These are phyloP conservation scores for Brachypalpus laphriformis DNA, from an alignment of 2,888 invertebrate genomes.

Conservation along the genomic window DNA sequence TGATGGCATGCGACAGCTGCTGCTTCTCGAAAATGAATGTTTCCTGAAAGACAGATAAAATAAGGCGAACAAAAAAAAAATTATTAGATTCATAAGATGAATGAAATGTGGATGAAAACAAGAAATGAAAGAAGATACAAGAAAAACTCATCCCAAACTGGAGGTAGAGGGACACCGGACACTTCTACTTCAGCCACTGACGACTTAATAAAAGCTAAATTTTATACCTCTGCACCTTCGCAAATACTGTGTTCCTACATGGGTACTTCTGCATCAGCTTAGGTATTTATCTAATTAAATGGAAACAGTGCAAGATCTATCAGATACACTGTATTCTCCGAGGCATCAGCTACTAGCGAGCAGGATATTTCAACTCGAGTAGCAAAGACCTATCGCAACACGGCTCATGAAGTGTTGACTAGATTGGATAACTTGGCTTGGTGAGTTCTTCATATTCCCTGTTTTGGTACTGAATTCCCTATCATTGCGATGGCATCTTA, in stretches of 20 bases:
- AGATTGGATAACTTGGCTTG: conserved; percentile 15
- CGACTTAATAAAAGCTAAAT: conserved; percentile 73
- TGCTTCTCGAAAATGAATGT: conserved; percentile 55
- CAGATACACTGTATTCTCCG: conserved; percentile 53
- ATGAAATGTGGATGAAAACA: conserved; percentile 60
- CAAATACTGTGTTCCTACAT: conserved; percentile 23
- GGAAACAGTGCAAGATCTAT: conserved; percentile 61
- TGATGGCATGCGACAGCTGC: conserved; percentile 72
- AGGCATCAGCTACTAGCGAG: conserved; percentile 38
- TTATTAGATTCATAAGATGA: conserved; percentile 68
- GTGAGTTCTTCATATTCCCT: background rate
- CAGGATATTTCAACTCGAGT: conserved; percentile 33
- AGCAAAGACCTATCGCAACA: background rate
- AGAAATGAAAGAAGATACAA: conserved; percentile 13
- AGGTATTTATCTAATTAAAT: conserved; percentile 71
- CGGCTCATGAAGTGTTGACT: conserved; percentile 37
- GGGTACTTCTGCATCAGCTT: conserved; percentile 28
- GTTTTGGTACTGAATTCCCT: conserved; percentile 43
- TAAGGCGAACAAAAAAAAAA: background rate
- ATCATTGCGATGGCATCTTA: conserved; percentile 63
- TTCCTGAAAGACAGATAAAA: conserved; percentile 56
- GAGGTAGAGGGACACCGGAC: conserved; percentile 38
- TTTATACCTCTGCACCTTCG: conserved; percentile 62
- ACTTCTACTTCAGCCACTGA: conserved; percentile 27
- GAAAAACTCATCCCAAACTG: conserved; percentile 39